Conservation (phyloP, 1,140 invertebrate genomes). For the Lysiphlebus fabarum region DNA sequence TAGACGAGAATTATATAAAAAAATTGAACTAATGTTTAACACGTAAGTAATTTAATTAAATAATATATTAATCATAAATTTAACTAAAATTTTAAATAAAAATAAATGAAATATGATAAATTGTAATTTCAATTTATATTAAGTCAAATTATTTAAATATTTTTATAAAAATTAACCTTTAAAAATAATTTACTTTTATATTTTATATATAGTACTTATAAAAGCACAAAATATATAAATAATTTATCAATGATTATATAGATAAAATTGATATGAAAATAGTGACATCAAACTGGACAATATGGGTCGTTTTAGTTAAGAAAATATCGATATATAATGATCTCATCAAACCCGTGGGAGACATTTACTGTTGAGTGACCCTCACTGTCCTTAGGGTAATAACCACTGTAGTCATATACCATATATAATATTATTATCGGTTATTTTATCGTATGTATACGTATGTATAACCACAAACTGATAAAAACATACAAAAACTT, state of each 20-base stretch:
- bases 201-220: background rate
- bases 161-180: too few relatives aligned
- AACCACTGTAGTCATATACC: background rate
- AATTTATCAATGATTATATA: constrained; percentile 13
- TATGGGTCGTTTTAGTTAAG: constrained; percentile 19
- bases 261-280: constrained; percentile 15
- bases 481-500: background rate
- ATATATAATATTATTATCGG: constrained; percentile 1
- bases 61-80: too few relatives aligned
- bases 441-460: background rate
- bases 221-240: background rate
- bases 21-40: constrained; percentile 48
- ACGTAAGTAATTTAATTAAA: constrained; percentile 54
- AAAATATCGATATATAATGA: constrained; percentile 22
- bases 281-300: constrained; percentile 11
- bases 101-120: too few relatives aligned
- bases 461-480: background rate
- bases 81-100: too few relatives aligned
- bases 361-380: constrained; percentile 6
- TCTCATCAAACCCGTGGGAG: constrained; percentile 1
- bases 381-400: background rate
- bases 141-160: too few relatives aligned
- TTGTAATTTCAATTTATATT: too few relatives aligned
- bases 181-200: too few relatives aligned
- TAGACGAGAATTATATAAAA: constrained; percentile 51